Evolutionary conservation across 2,797 vertebrate genomes (phyloP), one percentile per base, ranked within the genome.

Genomic region (Cynopterus sphinx): DNA sequence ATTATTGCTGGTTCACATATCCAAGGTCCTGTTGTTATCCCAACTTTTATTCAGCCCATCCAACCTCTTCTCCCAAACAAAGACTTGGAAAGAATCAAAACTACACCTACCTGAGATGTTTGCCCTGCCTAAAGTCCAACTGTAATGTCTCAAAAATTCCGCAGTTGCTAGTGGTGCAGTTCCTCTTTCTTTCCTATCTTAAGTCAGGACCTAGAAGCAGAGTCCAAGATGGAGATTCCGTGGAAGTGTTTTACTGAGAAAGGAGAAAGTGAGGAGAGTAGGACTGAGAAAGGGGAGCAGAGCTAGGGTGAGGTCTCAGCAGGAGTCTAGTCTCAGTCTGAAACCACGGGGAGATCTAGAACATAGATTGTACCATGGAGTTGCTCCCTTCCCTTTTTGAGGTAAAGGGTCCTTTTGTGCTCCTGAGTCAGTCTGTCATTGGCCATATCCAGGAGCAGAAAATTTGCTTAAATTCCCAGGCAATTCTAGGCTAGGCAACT

Each of bases 401-500:
- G 94, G 95, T 82, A 92, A 97, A 97, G 95, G 82, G 68, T 97
- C 92, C 36, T 95, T 95, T 95, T 10, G 2, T 89, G 70, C 36
- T 91, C 90, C 92, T 88, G 17, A 28, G 57, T 84, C 68, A 71
- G 24, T 94, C 87, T 95, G 9, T 51, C 36, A 67, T 36, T 97
- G 96, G 86, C 82, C 84, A 75, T 63, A 33, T 55, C 74, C 53
- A 88, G 49, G 68, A 90, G 39, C 59, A 86, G 55, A 57, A 70
- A 55, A 90, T 86, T 96, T 96, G 86, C 96, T 92, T 89, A 96
- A 98, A 57, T 97, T 96, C 89, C 86, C 77, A 95, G 77, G 90
- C 93, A 96, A 85, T 92, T 97, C 94, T 61, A 90, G 41, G 81
- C 57, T 88, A 87, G 63, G 92, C 94, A 95, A 96, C 82, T 97